A percentile compares a stretch with the other conserved stretches of the same genome.
phyloP scores from a whole-genome alignment of 2,113 vertebrate species.

The Ellobius talpinus region DNA sequence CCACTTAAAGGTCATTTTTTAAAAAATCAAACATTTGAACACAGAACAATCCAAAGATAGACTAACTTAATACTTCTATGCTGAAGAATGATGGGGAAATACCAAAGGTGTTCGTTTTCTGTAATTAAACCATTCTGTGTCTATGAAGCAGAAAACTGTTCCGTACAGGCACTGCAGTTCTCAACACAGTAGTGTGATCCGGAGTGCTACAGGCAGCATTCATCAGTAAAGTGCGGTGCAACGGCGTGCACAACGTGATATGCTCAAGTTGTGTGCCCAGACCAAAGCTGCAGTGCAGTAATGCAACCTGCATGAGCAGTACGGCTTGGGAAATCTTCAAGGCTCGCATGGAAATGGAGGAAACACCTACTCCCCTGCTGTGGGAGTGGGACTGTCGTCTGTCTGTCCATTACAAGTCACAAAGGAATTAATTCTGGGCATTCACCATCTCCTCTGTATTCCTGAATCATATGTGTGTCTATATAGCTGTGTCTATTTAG shows the following conservation, averaged over 20 bases:
- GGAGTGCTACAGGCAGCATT: not conserved
- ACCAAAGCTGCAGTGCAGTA: not conserved
- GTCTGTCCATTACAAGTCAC: not conserved
- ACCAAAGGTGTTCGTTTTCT: not conserved
- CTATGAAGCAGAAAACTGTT: not conserved
- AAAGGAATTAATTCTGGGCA: not conserved
- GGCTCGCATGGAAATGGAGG: not conserved
- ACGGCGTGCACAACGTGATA: fast-evolving
- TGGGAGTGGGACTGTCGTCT: not conserved
- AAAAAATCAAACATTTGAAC: not conserved
- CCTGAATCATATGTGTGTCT: not conserved
- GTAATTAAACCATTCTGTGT: not conserved
- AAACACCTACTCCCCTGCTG: fast-evolving
- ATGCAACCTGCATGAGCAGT: not conserved
- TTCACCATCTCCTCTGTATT: fast-evolving
- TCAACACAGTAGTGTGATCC: not conserved
- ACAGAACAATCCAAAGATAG: not conserved
- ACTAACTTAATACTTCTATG: not conserved
- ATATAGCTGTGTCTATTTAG: too few relatives aligned
- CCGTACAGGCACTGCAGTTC: not conserved
- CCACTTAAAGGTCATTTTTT: not conserved
- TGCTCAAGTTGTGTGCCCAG: not conserved
- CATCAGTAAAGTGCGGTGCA: fast-evolving
- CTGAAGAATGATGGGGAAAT: not conserved
- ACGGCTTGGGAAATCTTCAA: too few relatives aligned